These are phyloP conservation scores for Caenorhabditis sp. DNA, from an alignment of 2,888 invertebrate genomes.

Conservation along the genomic window DNA sequence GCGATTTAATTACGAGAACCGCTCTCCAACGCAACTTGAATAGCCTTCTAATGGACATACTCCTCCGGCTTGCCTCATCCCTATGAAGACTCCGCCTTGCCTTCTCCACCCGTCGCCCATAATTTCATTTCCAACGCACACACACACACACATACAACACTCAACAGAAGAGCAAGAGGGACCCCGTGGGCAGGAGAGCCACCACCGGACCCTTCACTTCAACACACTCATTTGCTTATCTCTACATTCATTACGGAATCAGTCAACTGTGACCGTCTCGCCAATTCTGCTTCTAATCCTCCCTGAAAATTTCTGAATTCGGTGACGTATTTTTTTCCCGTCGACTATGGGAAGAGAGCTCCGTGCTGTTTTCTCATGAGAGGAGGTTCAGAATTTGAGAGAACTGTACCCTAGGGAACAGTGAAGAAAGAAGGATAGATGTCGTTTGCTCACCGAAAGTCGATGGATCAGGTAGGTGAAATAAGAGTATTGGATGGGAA, in stretches of 20 bases:
- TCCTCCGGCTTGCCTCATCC: slow-evolving; percentile 58
- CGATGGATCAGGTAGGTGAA: slow-evolving; percentile 47
- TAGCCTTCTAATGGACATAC: slow-evolving; percentile 71
- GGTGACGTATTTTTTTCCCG: slow-evolving; percentile 1
- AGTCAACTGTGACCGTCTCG: slow-evolving; percentile 61
- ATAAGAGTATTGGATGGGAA: background rate
- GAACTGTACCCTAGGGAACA: slow-evolving; percentile 34
- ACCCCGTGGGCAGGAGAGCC: slow-evolving; percentile 61
- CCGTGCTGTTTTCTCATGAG: slow-evolving; percentile 3
- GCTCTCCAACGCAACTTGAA: slow-evolving; percentile 69
- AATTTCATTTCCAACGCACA: slow-evolving; percentile 67
- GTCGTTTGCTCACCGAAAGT: slow-evolving; percentile 15
- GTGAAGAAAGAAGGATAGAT: background rate
- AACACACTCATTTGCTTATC: slow-evolving; percentile 63
- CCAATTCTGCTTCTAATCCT: slow-evolving; percentile 35
- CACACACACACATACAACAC: slow-evolving; percentile 63
- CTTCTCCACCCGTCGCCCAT: slow-evolving; percentile 61
- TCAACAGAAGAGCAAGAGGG: slow-evolving; percentile 59
- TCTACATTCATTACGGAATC: slow-evolving; percentile 57
- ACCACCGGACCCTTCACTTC: slow-evolving; percentile 52
- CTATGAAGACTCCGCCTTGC: slow-evolving; percentile 60
- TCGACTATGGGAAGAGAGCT: background rate
- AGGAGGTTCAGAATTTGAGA: slow-evolving; percentile 19
- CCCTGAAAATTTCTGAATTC: background rate
- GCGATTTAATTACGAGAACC: slow-evolving; percentile 70